Evolutionary conservation across 2,113 vertebrate species (phyloP), one percentile per base, ranked within the genome.

Genomic region (Vombatus ursinus): DNA sequence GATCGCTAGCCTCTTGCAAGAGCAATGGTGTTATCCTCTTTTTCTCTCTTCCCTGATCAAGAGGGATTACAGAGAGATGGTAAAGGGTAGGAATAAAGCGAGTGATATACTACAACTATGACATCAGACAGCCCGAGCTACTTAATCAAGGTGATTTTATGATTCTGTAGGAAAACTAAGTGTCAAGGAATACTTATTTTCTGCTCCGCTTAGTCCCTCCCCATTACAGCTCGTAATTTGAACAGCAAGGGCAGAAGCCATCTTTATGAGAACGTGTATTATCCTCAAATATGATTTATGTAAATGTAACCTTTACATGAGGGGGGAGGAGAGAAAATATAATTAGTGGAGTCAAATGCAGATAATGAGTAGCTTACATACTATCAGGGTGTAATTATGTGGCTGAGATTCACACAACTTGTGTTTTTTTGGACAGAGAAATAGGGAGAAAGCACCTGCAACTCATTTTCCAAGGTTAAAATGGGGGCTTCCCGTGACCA

Each of bases 221-320:
- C 47, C 50, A 47, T 37, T 22, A 92, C 11, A 92, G 61, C 19
- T 52, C 90, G 11, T 92, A 77, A 93, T 51, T 91, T 91, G 91
- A 90, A 92, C 8, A 44, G 68, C 92, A 92, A 94, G 84, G 90
- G 89, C n/a, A 94, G 51, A 93, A 95, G 52, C 44, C 91, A 49
- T 90, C 92, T 52, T 51, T 37, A 93, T 57, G 90, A 91, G 50
- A 50, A 92, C 90, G 14, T 89, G 94, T 51, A 37, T 89, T 92
- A 93, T 48, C 94, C 57, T 95, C 92, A 50, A 92, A 53, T 94
- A 93, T 84, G 68, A 94, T 95, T 96, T 96, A 95, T 98, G 97
- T 61, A 97, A 97, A 96, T 95, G 84, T 93, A 96, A 92, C 93
- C 94, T 97, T 97, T 95, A 92, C 90, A 91, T 53, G 90, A 94